Base-by-base conservation (phyloP, 2,888 invertebrate species). In the Aquatica leii region DNA sequence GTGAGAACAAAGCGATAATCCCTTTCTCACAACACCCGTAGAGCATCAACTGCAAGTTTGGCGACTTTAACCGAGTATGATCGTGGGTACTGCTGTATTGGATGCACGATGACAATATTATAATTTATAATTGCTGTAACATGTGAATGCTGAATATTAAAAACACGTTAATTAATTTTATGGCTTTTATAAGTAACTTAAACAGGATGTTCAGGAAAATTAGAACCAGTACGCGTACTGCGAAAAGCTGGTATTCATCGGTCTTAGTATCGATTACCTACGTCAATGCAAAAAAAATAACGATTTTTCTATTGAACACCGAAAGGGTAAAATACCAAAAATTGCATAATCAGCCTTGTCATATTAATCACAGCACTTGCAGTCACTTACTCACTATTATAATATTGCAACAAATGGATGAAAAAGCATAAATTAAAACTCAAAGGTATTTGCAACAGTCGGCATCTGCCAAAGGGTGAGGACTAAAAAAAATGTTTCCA, bases 1-100 rank as follows among this genome's bases (percentile, higher is more conserved):
- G 65, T 65, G 65, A 65, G 65, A 65, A 65, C 65, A 65, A 65
- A 65, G 59, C 65, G 14, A 51, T 65, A 65, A 65, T 62, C 62
- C 60, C 54, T 65, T 65, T 65, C 65, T 65, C 65, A 65, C 65
- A 65, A 65, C 65, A 65, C 59, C 59, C 58, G 54, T 62, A 51
- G 62, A 18, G 46, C 46, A 18, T 46, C 46, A 46, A 59, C 50
- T 60, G 46, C 56, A 64, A 18, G 21, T 24, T 59, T 43, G 55
- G 37, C 61, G 61, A 61, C 51, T 56, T 50, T 31, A 14, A 46
- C 55, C 56, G 56, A 61, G 17, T 20, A 20, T 21, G 8, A 49
- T 61, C 61, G 61, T 51, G 49, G 54, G 60, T 40, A 53, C n/a
- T n/a, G n/a, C n/a, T n/a, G n/a, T n/a, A 24, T 24, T 24, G 24